Evolutionary conservation across 2,113 vertebrate species (phyloP), one percentile per base, ranked within the genome.

Genomic region (Neoarius graeffei): DNA sequence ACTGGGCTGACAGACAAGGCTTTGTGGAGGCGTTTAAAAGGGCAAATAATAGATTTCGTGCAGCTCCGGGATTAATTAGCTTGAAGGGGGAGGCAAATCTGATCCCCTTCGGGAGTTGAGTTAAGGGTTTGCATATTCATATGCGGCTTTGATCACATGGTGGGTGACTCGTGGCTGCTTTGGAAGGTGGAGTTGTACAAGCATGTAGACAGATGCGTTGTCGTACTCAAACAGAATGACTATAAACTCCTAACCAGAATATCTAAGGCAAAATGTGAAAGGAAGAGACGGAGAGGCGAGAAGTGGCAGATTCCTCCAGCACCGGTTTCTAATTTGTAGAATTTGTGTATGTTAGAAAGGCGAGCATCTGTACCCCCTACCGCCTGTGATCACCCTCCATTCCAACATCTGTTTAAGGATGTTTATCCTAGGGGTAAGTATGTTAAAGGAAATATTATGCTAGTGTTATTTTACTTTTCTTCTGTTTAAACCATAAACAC

Each of bases 401-500:
- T 94, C 77, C 87, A 91, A 95, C 94, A 95, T 95, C 93, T 95
- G 95, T 94, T 91, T 57, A 88, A 94, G 93, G 92, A 94, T 95
- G 94, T 96, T 95, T 95, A 93, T 92, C 90, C 91, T 93, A 90
- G 89, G 92, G 85, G 91, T 94, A 92, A 94, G 94, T 93, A 93
- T 94, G 93, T 93, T 92, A 91, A 92, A 90, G 91, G 94, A 93
- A 95, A 96, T 95, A 95, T 94, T 95, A 94, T 95, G 92, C 91
- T 94, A 94, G 93, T 95, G 91, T 94, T 95, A 92, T 85, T 93
- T 95, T 94, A 94, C 94, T 93, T 93, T 93, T 94, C 92, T 94
- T 93, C 92, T 94, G 89, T 92, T 92, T 91, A 84, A 89, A 93
- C 91, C 88, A 91, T 92, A 95, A 94, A 95, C 94, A 95, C 69